These are phyloP conservation scores for Barbus barbus DNA, from an alignment of 2,113 vertebrate species.

Conservation along the genomic window DNA sequence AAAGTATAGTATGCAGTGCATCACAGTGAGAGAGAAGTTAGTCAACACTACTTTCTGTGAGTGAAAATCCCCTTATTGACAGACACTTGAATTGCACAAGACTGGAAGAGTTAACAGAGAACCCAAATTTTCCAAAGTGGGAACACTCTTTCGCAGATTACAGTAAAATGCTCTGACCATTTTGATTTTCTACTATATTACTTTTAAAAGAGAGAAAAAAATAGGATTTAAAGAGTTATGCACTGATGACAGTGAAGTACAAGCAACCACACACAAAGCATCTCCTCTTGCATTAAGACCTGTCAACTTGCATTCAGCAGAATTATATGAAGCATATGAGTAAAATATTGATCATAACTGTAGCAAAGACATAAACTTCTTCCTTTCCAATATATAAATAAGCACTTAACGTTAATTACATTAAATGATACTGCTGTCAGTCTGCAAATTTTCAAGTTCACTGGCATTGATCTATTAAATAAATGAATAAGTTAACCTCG, in stretches of 20 bases:
- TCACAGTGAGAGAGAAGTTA: neutral
- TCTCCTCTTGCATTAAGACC: no score
- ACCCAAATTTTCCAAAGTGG: neutral
- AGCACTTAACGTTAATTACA: neutral
- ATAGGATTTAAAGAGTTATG: neutral
- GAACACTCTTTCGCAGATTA: neutral
- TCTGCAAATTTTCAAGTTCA: neutral
- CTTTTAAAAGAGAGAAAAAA: neutral
- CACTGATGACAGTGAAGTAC: neutral
- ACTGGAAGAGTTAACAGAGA: neutral
- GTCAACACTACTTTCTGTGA: neutral
- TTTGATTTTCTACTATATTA: neutral
- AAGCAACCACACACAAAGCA: neutral
- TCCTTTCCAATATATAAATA: neutral
- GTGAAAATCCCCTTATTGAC: neutral
- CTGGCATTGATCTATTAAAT: neutral
- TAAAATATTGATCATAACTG: no score
- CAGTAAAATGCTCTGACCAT: neutral
- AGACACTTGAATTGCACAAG: constrained; percentile 35
- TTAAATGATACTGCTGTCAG: neutral
- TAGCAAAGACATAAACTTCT: neutral
- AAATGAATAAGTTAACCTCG: neutral
- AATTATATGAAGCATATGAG: no score
- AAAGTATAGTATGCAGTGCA: neutral
- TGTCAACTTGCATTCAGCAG: no score